These are phyloP conservation scores for Hipparchia semele DNA, from an alignment of 2,888 invertebrate species.

Conservation along the genomic window DNA sequence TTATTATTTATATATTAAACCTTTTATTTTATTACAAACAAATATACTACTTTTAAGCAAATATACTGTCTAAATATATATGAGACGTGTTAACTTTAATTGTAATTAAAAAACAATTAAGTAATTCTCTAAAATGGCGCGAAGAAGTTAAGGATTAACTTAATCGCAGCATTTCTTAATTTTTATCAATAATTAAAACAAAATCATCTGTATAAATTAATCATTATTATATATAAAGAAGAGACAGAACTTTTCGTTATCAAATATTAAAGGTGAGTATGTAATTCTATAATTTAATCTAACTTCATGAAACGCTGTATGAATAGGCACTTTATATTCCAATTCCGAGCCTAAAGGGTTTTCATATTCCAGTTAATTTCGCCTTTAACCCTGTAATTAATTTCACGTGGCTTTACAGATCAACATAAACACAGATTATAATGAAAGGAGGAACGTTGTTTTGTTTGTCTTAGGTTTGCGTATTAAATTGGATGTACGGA, in stretches of 20 bases:
- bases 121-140: too few species aligned
- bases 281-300: conserved; percentile 21
- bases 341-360: conserved; percentile 31
- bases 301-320: conserved; percentile 24
- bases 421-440: conserved; percentile 55
- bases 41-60: too few species aligned
- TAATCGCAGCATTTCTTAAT: too few species aligned
- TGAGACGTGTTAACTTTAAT: too few species aligned
- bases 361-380: conserved; percentile 49
- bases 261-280: conserved; percentile 18
- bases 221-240: neutral
- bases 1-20: too few species aligned
- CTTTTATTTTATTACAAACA: too few species aligned
- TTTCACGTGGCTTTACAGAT: conserved; percentile 52
- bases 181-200: too few species aligned
- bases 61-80: too few species aligned
- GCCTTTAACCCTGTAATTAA: conserved; percentile 52
- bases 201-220: neutral
- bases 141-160: too few species aligned
- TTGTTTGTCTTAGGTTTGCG: conserved; percentile 47
- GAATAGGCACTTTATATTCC: conserved; percentile 25
- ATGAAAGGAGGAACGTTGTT: conserved; percentile 48
- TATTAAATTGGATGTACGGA: conserved; percentile 43
- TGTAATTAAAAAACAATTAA: too few species aligned
- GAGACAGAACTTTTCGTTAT: conserved; percentile 10